These are phyloP conservation scores for Clinocottus analis DNA, from an alignment of 2,113 vertebrate genomes.

Conservation along the genomic window DNA sequence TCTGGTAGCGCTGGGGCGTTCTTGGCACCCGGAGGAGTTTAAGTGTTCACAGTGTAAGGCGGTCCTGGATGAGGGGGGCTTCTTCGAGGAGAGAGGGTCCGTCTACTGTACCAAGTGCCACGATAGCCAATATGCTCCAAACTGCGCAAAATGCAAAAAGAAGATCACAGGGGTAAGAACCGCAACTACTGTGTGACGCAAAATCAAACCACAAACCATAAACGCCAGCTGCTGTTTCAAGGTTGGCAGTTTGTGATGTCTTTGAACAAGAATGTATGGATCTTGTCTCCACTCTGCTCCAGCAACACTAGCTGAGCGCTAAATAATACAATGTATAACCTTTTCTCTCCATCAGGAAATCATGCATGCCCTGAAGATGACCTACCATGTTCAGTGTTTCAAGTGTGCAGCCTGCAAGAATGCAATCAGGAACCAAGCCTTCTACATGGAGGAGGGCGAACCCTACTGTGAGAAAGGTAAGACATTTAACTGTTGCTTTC, in stretches of 20 bases:
- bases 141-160: slow-evolving; percentile 98
- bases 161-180: slow-evolving; percentile 92
- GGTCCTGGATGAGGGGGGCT: slow-evolving; percentile 94
- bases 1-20: slow-evolving; percentile 93
- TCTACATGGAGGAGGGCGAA: slow-evolving; percentile 98
- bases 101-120: slow-evolving; percentile 96
- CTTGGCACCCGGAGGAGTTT: slow-evolving; percentile 98
- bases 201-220: neutral
- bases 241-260: neutral
- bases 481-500: neutral
- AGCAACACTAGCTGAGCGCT: neutral
- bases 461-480: slow-evolving; percentile 97
- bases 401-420: slow-evolving; percentile 94
- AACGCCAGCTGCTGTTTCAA: neutral
- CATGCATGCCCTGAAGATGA: slow-evolving; percentile 99
- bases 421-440: slow-evolving; percentile 95
- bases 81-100: slow-evolving; percentile 96
- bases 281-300: neutral
- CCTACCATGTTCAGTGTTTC: slow-evolving; percentile 97
- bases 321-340: neutral
- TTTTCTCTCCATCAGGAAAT: slow-evolving; percentile 87
- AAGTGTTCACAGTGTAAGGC: slow-evolving; percentile 93
- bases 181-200: neutral
- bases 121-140: slow-evolving; percentile 91
- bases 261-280: neutral